Percentiles rank a stretch among this genome's conserved stretches.
Conservation (phyloP, 2,888 invertebrate genomes). For the Macaria notata region DNA sequence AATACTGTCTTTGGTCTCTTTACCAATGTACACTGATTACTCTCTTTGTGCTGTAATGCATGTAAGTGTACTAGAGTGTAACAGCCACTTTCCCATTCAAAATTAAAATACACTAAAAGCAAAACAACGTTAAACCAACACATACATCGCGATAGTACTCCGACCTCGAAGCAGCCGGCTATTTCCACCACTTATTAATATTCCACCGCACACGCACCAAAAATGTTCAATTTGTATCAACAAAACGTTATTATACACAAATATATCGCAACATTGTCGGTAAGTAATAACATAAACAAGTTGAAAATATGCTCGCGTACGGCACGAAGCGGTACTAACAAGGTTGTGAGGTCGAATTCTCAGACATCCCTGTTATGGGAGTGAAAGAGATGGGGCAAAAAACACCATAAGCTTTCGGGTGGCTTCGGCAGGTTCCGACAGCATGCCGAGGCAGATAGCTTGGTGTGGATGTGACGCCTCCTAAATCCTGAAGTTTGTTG, state of each 20-base stretch:
- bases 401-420: conserved; percentile 70
- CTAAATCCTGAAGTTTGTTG: too few species aligned
- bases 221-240: conserved; percentile 40
- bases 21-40: too few species aligned
- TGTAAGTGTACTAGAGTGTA: neutral
- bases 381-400: conserved; percentile 61
- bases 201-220: conserved; percentile 37
- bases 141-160: conserved; percentile 43
- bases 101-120: conserved; percentile 4
- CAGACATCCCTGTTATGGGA: conserved; percentile 51
- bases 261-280: conserved; percentile 63
- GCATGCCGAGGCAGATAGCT: conserved; percentile 50
- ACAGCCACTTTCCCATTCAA: neutral
- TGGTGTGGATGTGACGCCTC: conserved; percentile 42
- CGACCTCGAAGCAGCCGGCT: conserved; percentile 35
- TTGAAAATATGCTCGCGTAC: conserved; percentile 38
- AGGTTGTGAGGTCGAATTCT: conserved; percentile 24
- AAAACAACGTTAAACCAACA: conserved; percentile 19
- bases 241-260: conserved; percentile 52
- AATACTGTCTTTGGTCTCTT: too few species aligned
- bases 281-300: conserved; percentile 55
- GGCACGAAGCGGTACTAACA: conserved; percentile 35
- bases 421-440: conserved; percentile 61
- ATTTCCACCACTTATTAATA: conserved; percentile 41
- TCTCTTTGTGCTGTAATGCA: neutral